A percentile compares a stretch with the other conserved stretches of the same genome.
These are phyloP conservation scores for Drosophila triauraria DNA, from an alignment of 1,140 invertebrate genomes.

Conservation along the genomic window DNA sequence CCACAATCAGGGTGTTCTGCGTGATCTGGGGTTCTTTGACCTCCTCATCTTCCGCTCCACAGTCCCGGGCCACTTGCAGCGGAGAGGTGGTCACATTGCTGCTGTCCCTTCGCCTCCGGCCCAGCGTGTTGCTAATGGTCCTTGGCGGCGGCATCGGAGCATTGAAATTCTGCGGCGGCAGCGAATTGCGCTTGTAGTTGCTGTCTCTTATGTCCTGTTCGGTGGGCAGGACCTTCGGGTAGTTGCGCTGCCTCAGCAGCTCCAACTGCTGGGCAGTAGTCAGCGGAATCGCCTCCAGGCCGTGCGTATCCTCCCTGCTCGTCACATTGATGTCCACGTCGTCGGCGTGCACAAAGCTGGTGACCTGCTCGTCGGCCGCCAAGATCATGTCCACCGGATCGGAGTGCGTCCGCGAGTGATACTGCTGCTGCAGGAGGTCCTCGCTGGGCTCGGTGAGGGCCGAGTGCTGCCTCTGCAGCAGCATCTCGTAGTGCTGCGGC, in stretches of 20 bases:
- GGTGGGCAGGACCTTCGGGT: constrained; percentile 92
- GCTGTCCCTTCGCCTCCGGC: constrained; percentile 82
- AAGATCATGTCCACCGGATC: constrained; percentile 88
- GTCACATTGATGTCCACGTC: constrained; percentile 90
- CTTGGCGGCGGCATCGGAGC: constrained; percentile 87
- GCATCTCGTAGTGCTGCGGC: constrained; percentile 66
- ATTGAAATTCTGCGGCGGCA: constrained; percentile 81
- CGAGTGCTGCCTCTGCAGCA: constrained; percentile 71
- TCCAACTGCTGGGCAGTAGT: constrained; percentile 90
- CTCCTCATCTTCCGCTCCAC: constrained; percentile 69
- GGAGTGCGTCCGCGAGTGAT: constrained; percentile 86
- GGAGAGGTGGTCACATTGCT: constrained; percentile 84
- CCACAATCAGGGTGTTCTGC: constrained; percentile 86
- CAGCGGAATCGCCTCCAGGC: constrained; percentile 69
- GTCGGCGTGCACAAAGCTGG: constrained; percentile 86
- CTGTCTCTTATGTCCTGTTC: constrained; percentile 49
- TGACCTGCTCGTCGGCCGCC: constrained; percentile 84
- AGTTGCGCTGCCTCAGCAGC: constrained; percentile 91
- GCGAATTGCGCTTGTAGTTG: constrained; percentile 66
- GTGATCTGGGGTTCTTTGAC: constrained; percentile 84
- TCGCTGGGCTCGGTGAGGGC: constrained; percentile 73
- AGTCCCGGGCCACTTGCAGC: constrained; percentile 85
- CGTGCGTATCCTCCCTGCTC: constrained; percentile 85
- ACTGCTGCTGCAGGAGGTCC: constrained; percentile 39
- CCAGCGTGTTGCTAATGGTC: constrained; percentile 86